These are phyloP conservation scores for Sardina pilchardus DNA, from an alignment of 2,113 vertebrate species.

Conservation along the genomic window DNA sequence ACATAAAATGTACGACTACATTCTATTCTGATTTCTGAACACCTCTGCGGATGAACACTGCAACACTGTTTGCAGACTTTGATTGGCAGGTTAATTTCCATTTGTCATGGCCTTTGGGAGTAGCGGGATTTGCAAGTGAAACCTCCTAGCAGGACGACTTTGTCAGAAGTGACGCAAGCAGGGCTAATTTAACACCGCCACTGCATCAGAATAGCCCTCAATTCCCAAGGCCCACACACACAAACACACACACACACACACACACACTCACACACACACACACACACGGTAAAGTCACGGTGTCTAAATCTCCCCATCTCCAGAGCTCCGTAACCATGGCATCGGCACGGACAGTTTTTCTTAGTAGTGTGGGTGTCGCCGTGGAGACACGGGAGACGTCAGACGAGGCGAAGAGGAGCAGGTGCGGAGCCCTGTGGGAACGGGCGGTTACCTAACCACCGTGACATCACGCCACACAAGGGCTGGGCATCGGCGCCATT, in stretches of 20 bases:
- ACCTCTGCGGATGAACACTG: background rate
- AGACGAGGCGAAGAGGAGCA: constrained; percentile 26
- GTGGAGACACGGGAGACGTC: constrained; percentile 41
- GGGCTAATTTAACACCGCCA: background rate
- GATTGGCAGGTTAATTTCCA: background rate
- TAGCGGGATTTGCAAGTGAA: background rate
- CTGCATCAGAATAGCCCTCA: background rate
- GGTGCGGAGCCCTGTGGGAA: constrained; percentile 12
- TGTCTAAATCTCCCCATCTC: constrained; percentile 33
- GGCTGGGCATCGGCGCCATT: background rate
- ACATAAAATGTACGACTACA: background rate
- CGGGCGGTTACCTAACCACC: constrained; percentile 13
- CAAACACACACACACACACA: background rate
- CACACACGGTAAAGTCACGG: background rate
- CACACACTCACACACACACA: constrained; percentile 18
- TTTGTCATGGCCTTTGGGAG: background rate
- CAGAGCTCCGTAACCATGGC: constrained; percentile 68
- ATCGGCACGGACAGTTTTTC: constrained; percentile 58
- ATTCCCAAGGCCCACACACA: constrained; percentile 75
- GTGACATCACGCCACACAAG: background rate
- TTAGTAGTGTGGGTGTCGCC: constrained; percentile 56
- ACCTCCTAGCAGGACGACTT: background rate
- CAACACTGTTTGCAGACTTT: background rate
- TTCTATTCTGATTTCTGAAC: background rate
- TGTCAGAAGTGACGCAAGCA: background rate